Evolutionary conservation across 2,113 vertebrate genomes (phyloP), one percentile per base, ranked within the genome.

Genomic region (Fregetta grallaria): DNA sequence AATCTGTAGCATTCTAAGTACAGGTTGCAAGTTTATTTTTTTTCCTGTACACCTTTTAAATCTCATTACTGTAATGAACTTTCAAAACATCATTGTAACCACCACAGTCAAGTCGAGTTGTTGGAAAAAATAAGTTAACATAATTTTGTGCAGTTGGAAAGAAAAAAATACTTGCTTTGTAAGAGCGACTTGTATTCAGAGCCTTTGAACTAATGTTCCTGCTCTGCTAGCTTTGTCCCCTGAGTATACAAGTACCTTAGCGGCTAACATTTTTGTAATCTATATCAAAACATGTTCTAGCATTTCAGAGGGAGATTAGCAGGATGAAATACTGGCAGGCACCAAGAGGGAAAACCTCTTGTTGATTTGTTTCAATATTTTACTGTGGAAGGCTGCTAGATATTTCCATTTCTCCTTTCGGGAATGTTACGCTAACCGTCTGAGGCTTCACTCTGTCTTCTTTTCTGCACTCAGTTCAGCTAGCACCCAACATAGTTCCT

Each of bases 301-400:
- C 95, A 91, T 97, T 97, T 98, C 94, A 89, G 75, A 78, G 95
- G 30, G 90, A 97, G 96, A 97, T 98, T 96, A 97, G 90, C 90
- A 94, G 89, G 80, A 65, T 74, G 87, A 95, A 97, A 86, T 88
- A 77, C 91, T 50, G 50, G 76, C 86, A 67, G 87, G 87, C 50
- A 50, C 90, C 96, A 85, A 78, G 56, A 83, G 96, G 94, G 96
- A 94, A 91, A 93, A 94, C 44, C 70, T 53, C 97, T 96, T 94
- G 96, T 94, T 97, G 97, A 96, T 92, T 95, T 96, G 92, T 59
- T 89, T 97, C 94, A 97, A 96, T 97, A 94, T 96, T 97, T 98
- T 72, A 92, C 96, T 10, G 6, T 58, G 55, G 77, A 96, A 92
- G 72, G 36, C 76, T 95, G 86, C 27, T 44, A 84, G 87, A 68